phyloP scores from a whole-genome alignment of 2,888 invertebrate species.

The Ormyrus rosae region DNA sequence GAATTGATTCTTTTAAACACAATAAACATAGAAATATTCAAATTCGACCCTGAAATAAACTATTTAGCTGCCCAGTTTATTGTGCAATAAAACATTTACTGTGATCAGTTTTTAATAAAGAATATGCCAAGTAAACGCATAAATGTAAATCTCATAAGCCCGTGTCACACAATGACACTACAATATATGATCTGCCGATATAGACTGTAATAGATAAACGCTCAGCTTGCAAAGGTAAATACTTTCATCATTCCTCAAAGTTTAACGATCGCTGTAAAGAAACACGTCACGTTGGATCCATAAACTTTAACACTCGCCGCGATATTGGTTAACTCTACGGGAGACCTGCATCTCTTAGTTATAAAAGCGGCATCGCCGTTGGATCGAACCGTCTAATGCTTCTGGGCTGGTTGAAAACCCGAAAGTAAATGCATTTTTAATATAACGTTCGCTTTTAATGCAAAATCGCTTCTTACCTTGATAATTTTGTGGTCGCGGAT shows the following conservation, averaged over 20 bases:
- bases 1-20: too few species aligned
- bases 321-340: slow-evolving; percentile 54
- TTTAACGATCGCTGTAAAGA: slow-evolving; percentile 56
- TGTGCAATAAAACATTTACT: too few species aligned
- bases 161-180: too few species aligned
- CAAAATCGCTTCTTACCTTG: slow-evolving; percentile 80
- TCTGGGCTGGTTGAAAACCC: slow-evolving; percentile 6
- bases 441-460: neutral
- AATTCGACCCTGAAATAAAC: too few species aligned
- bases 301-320: slow-evolving; percentile 53
- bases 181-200: neutral
- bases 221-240: slow-evolving; percentile 38
- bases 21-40: too few species aligned
- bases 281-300: slow-evolving; percentile 48
- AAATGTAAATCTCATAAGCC: too few species aligned
- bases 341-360: slow-evolving; percentile 16
- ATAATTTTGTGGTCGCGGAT: slow-evolving; percentile 91
- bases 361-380: neutral
- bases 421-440: neutral
- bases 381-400: slow-evolving; percentile 2
- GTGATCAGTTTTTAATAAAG: too few species aligned
- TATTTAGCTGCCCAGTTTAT: too few species aligned
- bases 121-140: too few species aligned
- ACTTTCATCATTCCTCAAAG: slow-evolving; percentile 25
- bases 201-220: neutral